Evolutionary conservation across 2,888 invertebrate genomes (phyloP), one percentile per base, ranked within the genome.

Genomic region (Reticulitermes lucifugus): DNA sequence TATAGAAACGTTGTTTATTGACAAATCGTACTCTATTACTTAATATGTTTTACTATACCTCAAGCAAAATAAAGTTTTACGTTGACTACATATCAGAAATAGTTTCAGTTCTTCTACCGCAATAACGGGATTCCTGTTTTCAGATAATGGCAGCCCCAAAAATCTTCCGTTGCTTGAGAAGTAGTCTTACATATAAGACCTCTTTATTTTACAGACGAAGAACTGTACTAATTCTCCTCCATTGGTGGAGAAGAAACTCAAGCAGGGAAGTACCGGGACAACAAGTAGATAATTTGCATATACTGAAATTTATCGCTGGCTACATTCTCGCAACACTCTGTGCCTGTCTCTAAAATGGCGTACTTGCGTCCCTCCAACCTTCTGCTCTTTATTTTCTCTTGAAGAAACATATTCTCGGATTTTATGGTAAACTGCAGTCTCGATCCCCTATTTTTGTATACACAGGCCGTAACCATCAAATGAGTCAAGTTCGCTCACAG

Each of bases 261-360:
- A 65, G 65, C 65, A n/a, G 0, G n/a, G 25, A 55, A 79, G 22
- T 51, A 46, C 22, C 46, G 9, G 51, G 29, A 79, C n/a, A 51
- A 79, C 79, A 79, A 51, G 79, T 79, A 79, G 55, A 51, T 79
- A 79, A 79, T 79, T 79, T 79, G 79, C 79, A 79, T 79, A 51
- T 79, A 79, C 51, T 51, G 79, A 79, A 79, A 79, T 79, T 79
- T 79, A 51, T 79, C 21, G 79, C 51, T 79, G 79, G 79, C 79
- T 46, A n/a, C 46, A 22, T 7, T 79, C 79, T 51, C 46, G 55
- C 51, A 25, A 25, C 55, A 21, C 46, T 79, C 51, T 79, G 46
- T 55, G 46, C 5, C 2, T n/a, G 2, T 25, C 25, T 79, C 18
- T 75, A 43, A 51, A 79, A 79, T 79, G n/a, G 43, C 41, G n/a